Evolutionary conservation across 2,888 invertebrate species (phyloP).

Genomic region (Ischnura elegans): DNA sequence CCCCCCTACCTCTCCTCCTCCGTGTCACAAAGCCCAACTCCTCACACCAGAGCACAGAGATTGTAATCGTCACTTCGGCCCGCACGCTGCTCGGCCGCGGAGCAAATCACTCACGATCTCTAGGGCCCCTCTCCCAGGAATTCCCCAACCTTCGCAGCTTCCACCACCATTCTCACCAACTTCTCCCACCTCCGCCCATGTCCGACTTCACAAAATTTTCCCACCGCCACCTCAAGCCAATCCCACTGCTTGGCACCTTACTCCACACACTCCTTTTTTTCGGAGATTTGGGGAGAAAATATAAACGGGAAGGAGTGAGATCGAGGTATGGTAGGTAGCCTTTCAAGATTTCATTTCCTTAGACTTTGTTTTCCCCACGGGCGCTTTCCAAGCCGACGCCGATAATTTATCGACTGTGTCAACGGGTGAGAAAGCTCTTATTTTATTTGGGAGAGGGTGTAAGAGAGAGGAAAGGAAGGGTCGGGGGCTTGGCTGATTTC

Average conservation of each 20-base stretch:
- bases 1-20: background rate
- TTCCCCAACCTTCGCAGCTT: constrained; percentile 25
- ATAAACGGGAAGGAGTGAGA: background rate
- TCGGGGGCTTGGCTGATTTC: background rate
- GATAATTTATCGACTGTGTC: constrained; percentile 17
- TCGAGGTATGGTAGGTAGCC: background rate
- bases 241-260: background rate
- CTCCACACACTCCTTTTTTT: background rate
- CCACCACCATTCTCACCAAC: background rate
- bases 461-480: too few species aligned
- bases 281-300: background rate
- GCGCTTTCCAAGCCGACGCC: background rate
- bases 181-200: background rate
- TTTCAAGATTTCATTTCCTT: constrained; percentile 37
- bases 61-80: constrained; percentile 36
- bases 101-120: constrained; percentile 34
- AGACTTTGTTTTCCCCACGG: constrained; percentile 17
- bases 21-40: constrained; percentile 9
- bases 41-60: background rate
- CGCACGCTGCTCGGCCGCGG: background rate
- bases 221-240: background rate
- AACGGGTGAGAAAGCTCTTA: background rate
- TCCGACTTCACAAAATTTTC: background rate
- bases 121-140: background rate
- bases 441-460: background rate